Base-by-base conservation (phyloP, 2,888 invertebrate genomes). In the Drosophila planitibia region DNA sequence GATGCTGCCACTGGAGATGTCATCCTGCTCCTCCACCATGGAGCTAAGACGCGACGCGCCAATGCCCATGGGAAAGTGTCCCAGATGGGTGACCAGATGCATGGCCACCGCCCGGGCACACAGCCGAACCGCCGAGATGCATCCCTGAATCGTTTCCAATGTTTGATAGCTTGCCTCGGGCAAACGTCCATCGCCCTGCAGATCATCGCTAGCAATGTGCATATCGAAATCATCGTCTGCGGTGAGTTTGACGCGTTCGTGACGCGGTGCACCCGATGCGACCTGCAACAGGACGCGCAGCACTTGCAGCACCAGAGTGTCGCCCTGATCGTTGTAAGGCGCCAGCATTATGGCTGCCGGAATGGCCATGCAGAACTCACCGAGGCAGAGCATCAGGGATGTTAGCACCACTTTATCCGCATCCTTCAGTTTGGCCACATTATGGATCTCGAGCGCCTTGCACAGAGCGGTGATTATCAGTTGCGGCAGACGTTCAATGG, bases 61-160 rank as follows among this genome's bases (percentile, higher is more conserved):
- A 58, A 96, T 96, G 74, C 97, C 97, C 94, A 98, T 96, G 19
- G 99, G 99, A 94, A 99, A 99, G 93, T 99, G 99, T 0, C 98
- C 98, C 82, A 99, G 94, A 94, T 98, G 98, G 80, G 98, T 96
- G 9, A 99, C 96, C 82, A 99, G 94, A 94, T 99, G 98, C 82
- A 96, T 96, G 91, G 98, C 91, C 9, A 95, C 94, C 0, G 94
- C 94, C 77, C 94, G 94, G 2, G 95, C 95, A 72, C 95, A 95
- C 58, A 95, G 93, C 67, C 95, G 94, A 47, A 96, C 95, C 1
- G 96, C 94, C 49, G 93, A 93, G 49, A 94, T 94, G 85, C 94
- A 95, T 33, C 94, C 93, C 58, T 94, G 94, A 67, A 94, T 94
- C 66, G 93, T 93, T 74, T 93, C 93, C 1, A 91, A 88, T 0